phyloP scores from a whole-genome alignment of 2,888 invertebrate species.

The Drosophila planitibia region DNA sequence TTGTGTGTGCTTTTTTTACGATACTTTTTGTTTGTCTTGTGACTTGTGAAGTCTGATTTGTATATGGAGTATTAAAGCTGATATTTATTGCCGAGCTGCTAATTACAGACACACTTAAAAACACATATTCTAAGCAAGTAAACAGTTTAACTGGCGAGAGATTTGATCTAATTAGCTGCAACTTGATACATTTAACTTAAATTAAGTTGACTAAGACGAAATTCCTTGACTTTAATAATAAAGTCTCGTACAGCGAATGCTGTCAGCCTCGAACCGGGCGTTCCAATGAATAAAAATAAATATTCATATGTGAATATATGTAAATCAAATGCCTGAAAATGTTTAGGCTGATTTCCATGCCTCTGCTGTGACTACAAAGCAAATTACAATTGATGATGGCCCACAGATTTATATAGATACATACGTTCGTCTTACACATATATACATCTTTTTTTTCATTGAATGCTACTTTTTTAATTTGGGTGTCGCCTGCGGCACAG shows the following conservation, averaged over 20 bases:
- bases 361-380: constrained; percentile 1
- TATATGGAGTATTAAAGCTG: constrained; percentile 2
- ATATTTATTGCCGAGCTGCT: constrained; percentile 3
- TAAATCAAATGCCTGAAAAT: neutral
- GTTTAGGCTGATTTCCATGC: neutral
- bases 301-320: neutral
- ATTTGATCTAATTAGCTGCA: neutral
- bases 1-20: neutral
- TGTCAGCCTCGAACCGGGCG: neutral
- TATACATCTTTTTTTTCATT: neutral
- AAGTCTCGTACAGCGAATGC: neutral
- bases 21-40: neutral
- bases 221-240: neutral
- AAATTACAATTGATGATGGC: neutral
- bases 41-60: constrained; percentile 8
- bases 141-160: neutral
- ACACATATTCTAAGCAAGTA: neutral
- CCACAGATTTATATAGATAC: neutral
- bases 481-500: constrained; percentile 29
- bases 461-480: constrained; percentile 24
- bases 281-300: neutral
- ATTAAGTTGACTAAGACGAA: neutral
- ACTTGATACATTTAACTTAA: neutral
- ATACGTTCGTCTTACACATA: neutral
- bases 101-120: constrained; percentile 19